Conservation (phyloP, 2,113 vertebrate species). For the Caranx ignobilis region DNA sequence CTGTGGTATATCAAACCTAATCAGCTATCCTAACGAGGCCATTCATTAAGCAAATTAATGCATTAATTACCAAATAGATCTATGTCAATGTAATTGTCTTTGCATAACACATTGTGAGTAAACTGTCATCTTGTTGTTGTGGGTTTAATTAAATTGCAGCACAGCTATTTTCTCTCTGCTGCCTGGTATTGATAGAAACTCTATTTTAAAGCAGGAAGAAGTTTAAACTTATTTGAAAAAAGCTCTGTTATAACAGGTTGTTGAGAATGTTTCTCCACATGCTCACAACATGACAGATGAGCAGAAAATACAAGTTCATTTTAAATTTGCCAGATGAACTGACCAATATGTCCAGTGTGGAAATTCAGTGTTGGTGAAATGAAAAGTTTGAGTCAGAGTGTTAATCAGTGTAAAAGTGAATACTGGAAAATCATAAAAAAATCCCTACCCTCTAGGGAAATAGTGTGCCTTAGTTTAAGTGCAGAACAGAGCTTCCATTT, state of each 20-base stretch:
- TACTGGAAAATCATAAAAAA: not conserved
- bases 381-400: not conserved
- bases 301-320: not conserved
- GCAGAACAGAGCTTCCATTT: not conserved
- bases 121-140: conserved; percentile 7
- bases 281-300: not conserved
- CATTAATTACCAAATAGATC: conserved; percentile 54
- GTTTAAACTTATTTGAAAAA: too few relatives aligned
- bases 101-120: not conserved
- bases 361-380: not conserved
- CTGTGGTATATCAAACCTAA: conserved; percentile 37
- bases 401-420: not conserved
- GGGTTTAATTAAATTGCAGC: not conserved
- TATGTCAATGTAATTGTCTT: conserved; percentile 29
- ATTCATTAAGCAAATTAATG: conserved; percentile 58
- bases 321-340: not conserved
- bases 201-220: not conserved
- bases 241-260: too few relatives aligned
- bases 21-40: conserved; percentile 48
- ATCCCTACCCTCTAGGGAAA: not conserved
- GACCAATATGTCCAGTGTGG: not conserved
- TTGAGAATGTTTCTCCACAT: too few relatives aligned
- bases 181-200: not conserved
- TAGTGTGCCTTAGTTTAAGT: not conserved
- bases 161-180: not conserved